Conservation (phyloP, 2,113 vertebrate genomes). For the western clawed frog (Xenopus tropicalis) region DNA sequence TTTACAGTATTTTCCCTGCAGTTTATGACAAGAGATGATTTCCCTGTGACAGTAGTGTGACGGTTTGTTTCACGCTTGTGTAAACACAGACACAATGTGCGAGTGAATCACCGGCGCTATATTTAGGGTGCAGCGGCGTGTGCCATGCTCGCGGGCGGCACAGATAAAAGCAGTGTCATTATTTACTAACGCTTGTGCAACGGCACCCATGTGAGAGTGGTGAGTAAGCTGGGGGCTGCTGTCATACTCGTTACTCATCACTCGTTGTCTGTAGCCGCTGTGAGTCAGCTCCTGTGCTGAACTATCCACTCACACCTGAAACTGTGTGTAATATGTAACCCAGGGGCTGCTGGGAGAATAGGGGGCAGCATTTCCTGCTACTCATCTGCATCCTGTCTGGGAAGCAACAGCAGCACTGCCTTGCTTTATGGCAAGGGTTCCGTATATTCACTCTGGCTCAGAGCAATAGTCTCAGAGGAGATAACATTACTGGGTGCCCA, state of each 20-base stretch:
- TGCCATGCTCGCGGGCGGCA: slow-evolving; percentile 61
- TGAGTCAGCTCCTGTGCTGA: slow-evolving; percentile 64
- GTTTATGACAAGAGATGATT: no score
- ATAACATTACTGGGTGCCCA: no score
- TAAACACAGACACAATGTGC: slow-evolving; percentile 4
- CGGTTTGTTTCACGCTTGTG: neutral
- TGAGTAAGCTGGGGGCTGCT: slow-evolving; percentile 74
- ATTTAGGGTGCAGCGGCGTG: slow-evolving; percentile 52
- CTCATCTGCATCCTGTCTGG: no score
- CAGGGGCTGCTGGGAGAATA: no score
- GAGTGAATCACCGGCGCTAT: slow-evolving; percentile 60
- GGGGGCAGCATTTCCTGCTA: neutral
- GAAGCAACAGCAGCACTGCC: no score
- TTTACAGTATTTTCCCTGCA: no score
- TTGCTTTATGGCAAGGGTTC: no score
- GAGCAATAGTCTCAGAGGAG: no score
- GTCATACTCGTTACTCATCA: slow-evolving; percentile 73
- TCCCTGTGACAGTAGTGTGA: no score
- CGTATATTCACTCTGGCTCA: no score
- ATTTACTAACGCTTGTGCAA: slow-evolving; percentile 69
- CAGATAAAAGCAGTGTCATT: slow-evolving; percentile 66
- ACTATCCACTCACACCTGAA: no score
- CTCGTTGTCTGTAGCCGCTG: slow-evolving; percentile 62
- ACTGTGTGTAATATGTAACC: no score
- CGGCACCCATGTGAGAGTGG: slow-evolving; percentile 63